These are phyloP conservation scores for Rhipidura dahli DNA, from an alignment of 2,113 vertebrate genomes.

Conservation along the genomic window DNA sequence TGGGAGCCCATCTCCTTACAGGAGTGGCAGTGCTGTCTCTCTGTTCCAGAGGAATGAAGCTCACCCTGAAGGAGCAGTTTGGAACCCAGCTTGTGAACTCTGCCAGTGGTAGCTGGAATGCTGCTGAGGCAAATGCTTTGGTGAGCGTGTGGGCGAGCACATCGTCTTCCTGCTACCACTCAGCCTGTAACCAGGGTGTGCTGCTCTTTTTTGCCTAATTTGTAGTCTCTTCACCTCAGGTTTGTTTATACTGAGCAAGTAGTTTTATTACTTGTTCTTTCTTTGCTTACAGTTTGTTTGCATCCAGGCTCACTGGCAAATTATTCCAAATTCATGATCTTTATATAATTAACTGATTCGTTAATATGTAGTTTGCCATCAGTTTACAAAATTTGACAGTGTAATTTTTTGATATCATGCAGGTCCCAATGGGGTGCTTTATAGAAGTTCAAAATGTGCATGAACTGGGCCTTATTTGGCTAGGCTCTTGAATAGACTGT, in stretches of 20 bases:
- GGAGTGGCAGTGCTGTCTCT: background rate
- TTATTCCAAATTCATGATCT: background rate
- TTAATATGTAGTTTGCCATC: background rate
- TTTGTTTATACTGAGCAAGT: constrained; percentile 6
- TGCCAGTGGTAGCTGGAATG: background rate
- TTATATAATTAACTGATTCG: background rate
- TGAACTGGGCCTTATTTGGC: background rate
- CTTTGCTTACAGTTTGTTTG: constrained; percentile 8
- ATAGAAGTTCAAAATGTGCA: background rate
- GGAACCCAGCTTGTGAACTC: background rate
- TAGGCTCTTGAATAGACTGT: background rate
- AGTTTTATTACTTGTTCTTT: constrained; percentile 15
- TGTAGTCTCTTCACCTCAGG: background rate
- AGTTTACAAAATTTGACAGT: background rate
- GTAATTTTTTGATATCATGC: background rate
- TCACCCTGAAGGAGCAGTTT: background rate
- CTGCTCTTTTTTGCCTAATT: background rate
- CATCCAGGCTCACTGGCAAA: background rate
- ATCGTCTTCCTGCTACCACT: background rate
- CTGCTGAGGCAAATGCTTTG: background rate
- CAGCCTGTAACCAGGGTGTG: background rate
- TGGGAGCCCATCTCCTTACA: background rate
- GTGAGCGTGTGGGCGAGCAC: rapidly evolving
- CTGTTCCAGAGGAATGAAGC: background rate
- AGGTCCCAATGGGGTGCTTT: background rate